Percentiles rank a stretch among this genome's conserved stretches.
These are phyloP conservation scores for Bicyclus anynana DNA, from an alignment of 1,140 invertebrate genomes.

Conservation along the genomic window DNA sequence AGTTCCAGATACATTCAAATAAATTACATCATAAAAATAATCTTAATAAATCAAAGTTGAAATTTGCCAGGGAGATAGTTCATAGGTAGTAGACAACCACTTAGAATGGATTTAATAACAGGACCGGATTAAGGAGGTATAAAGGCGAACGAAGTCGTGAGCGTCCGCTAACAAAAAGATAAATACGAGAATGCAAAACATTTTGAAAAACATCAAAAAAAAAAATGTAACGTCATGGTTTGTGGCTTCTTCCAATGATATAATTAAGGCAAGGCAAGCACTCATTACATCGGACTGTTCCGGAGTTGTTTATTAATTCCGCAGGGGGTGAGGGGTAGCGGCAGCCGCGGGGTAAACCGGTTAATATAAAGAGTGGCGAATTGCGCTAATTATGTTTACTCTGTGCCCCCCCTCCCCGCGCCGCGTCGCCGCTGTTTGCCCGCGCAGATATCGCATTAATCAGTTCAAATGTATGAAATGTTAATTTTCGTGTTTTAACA, in stretches of 20 bases:
- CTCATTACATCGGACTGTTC: background rate
- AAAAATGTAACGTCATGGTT: too few species aligned
- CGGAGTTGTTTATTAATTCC: slow-evolving; percentile 18
- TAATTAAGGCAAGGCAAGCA: slow-evolving; percentile 6
- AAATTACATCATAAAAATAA: too few species aligned
- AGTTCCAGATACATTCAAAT: too few species aligned
- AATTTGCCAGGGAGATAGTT: too few species aligned
- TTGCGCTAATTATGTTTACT: slow-evolving; percentile 47
- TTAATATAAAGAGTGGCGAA: slow-evolving; percentile 45
- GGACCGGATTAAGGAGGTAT: too few species aligned
- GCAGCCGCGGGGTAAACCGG: slow-evolving; percentile 32
- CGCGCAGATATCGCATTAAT: slow-evolving; percentile 24
- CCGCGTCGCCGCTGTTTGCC: slow-evolving; percentile 16
- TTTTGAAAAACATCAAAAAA: too few species aligned
- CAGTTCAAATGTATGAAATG: slow-evolving; percentile 18
- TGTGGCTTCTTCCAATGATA: background rate
- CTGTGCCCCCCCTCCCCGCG: slow-evolving; percentile 15
- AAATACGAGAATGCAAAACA: too few species aligned
- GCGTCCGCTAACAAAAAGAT: too few species aligned
- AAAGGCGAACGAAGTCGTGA: too few species aligned
- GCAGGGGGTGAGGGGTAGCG: slow-evolving; percentile 8
- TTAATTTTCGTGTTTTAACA: slow-evolving; percentile 9
- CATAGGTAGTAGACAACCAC: too few species aligned
- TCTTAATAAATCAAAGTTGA: too few species aligned
- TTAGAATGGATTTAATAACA: too few species aligned